These are phyloP conservation scores for Pentalonia nigronervosa DNA, from an alignment of 1,140 invertebrate species.

Conservation along the genomic window DNA sequence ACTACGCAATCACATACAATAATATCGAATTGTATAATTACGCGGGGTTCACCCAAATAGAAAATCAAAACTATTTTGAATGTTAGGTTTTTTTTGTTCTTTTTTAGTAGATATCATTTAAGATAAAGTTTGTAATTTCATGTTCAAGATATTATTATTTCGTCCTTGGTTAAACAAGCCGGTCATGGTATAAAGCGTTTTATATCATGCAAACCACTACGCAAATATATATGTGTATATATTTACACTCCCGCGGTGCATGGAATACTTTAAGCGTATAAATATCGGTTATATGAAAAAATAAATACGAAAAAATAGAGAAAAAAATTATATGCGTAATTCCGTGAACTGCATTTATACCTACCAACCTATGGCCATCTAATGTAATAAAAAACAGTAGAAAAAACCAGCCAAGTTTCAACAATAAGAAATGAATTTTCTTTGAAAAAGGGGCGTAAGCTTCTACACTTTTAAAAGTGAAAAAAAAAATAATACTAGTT, in stretches of 20 bases:
- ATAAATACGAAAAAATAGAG: not conserved
- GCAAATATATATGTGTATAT: not conserved
- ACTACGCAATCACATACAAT: not conserved
- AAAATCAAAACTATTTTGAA: not conserved
- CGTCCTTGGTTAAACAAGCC: not conserved
- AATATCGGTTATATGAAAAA: not conserved
- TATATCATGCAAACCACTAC: constrained; percentile 27
- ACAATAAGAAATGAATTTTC: not conserved
- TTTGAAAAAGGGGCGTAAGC: not conserved
- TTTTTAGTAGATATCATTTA: not conserved
- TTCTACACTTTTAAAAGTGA: not conserved
- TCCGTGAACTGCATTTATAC: not conserved
- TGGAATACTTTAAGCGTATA: not conserved
- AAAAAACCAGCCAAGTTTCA: not conserved
- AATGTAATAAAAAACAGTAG: not conserved
- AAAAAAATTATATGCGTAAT: not conserved
- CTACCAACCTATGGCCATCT: not conserved
- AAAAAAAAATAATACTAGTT: not conserved
- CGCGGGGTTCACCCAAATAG: not conserved
- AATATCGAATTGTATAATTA: not conserved
- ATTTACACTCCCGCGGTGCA: not conserved
- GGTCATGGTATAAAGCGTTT: not conserved
- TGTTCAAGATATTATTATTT: constrained; percentile 26
- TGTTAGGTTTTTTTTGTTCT: not conserved
- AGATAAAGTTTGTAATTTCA: constrained; percentile 12